A percentile compares a stretch with the other conserved stretches of the same genome.
These are phyloP conservation scores for Prosapia bicincta DNA, from an alignment of 2,888 invertebrate species.

Conservation along the genomic window DNA sequence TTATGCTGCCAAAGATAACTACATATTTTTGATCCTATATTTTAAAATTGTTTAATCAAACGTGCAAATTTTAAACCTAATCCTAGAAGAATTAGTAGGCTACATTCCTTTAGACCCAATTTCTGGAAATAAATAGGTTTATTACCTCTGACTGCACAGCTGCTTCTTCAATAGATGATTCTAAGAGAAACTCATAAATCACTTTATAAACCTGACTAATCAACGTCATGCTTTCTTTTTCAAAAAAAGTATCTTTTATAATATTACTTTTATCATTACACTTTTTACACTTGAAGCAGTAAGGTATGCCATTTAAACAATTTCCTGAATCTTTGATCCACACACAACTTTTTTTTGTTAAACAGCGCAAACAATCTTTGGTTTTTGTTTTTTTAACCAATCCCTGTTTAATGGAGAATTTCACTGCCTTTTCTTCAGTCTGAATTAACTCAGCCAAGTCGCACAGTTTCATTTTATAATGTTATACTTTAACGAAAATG, in stretches of 20 bases:
- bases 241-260: neutral
- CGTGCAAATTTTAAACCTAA: too few relatives aligned
- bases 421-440: neutral
- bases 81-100: too few relatives aligned
- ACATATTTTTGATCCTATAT: too few relatives aligned
- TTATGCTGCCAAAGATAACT: too few relatives aligned
- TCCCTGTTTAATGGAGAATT: neutral
- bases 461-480: neutral
- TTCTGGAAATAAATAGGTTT: too few relatives aligned
- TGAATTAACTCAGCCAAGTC: neutral
- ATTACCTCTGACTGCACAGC: neutral
- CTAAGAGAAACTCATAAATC: neutral
- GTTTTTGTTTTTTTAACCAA: neutral
- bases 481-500: too few relatives aligned
- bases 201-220: neutral
- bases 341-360: neutral
- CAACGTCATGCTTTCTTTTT: neutral
- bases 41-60: too few relatives aligned
- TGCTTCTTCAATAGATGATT: neutral
- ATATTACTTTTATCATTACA: neutral
- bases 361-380: neutral
- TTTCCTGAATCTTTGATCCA: neutral
- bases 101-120: too few relatives aligned
- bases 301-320: neutral
- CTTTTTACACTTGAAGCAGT: neutral